A percentile compares a stretch with the other conserved stretches of the same genome.
Evolutionary conservation across 2,888 invertebrate genomes (phyloP).

Genomic region (Pherbina coryleti): DNA sequence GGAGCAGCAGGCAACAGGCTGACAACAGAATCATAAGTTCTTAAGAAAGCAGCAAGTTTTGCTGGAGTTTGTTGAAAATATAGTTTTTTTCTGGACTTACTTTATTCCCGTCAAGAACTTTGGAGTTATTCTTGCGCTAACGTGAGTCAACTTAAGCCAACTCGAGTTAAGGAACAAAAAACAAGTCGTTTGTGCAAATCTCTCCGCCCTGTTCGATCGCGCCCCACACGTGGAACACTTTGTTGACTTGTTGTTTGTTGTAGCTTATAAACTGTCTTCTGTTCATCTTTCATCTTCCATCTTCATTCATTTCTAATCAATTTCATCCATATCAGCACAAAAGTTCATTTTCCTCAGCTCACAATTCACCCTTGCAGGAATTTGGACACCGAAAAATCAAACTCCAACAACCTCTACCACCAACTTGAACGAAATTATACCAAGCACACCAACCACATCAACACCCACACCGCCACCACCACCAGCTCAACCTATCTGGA

Average conservation of each 20-base stretch:
- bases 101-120: neutral
- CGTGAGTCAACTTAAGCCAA: no score
- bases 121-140: neutral
- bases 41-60: neutral
- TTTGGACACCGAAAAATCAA: constrained; percentile 66
- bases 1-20: neutral
- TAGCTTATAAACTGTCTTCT: neutral
- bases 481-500: constrained; percentile 78
- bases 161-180: no score
- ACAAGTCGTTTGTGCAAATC: neutral
- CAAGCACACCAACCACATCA: constrained; percentile 35
- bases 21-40: neutral
- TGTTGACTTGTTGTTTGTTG: no score
- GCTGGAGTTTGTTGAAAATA: neutral
- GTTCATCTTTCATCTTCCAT: neutral
- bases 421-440: constrained; percentile 52
- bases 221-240: neutral
- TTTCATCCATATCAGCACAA: constrained; percentile 13
- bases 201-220: neutral
- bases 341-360: constrained; percentile 26
- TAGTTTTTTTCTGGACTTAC: neutral
- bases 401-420: constrained; percentile 62
- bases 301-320: neutral
- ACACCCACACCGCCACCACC: constrained; percentile 67
- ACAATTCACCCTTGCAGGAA: constrained; percentile 54